Conservation (phyloP, 1,140 invertebrate species). For the Diorhabda carinulata region DNA sequence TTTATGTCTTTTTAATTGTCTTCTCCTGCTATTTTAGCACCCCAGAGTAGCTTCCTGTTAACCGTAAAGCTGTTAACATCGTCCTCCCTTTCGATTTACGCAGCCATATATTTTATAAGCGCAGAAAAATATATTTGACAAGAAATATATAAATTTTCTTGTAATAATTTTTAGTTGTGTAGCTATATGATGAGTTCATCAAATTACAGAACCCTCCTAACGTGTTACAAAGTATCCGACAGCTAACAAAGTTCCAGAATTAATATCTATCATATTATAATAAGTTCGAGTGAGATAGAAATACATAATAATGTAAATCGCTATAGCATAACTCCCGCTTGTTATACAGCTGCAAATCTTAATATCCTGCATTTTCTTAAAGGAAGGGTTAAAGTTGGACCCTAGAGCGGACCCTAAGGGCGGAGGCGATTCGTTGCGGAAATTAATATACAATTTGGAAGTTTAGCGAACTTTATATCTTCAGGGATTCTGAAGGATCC, state of each 20-base stretch:
- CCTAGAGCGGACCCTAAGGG: constrained; percentile 5
- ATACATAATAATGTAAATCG: neutral
- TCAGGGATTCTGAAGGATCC: neutral
- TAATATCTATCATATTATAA: constrained; percentile 1
- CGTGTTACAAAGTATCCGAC: too few relatives aligned
- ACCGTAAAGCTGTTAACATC: neutral
- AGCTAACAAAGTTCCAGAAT: neutral
- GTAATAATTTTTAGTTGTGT: too few relatives aligned
- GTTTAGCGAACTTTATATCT: constrained; percentile 12
- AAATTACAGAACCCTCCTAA: too few relatives aligned
- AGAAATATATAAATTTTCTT: too few relatives aligned
- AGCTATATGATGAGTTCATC: too few relatives aligned
- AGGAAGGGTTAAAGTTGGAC: constrained; percentile 3
- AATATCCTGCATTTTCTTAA: constrained; percentile 11
- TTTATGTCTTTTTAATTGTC: constrained; percentile 11
- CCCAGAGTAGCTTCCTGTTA: neutral
- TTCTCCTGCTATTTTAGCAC: neutral
- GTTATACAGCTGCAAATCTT: constrained; percentile 16
- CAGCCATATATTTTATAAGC: neutral
- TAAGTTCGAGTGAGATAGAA: neutral
- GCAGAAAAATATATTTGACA: too few relatives aligned
- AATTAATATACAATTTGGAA: constrained; percentile 17
- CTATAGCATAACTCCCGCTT: neutral
- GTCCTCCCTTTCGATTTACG: constrained; percentile 9
- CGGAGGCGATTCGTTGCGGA: constrained; percentile 13